Conservation (phyloP, 2,888 invertebrate genomes). For the Lysandra coridon region DNA sequence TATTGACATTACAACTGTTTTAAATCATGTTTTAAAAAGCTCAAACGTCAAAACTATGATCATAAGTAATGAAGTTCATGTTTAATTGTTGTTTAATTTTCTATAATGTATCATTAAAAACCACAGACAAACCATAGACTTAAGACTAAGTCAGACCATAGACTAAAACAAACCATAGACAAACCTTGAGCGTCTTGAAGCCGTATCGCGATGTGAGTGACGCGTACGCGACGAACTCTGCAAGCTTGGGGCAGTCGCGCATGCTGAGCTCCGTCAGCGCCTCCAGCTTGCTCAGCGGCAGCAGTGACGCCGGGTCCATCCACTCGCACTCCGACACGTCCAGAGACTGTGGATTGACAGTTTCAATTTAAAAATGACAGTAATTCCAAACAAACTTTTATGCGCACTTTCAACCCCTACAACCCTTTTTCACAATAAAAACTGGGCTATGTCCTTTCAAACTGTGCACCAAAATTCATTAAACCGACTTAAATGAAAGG, state of each 20-base stretch:
- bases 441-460: not conserved
- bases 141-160: not conserved
- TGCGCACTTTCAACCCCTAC: not conserved
- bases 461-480: not conserved
- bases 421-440: not conserved
- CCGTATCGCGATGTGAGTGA: constrained; percentile 88
- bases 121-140: too few species aligned
- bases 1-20: too few species aligned
- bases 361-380: constrained; percentile 28
- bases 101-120: too few species aligned
- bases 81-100: too few species aligned
- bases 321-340: constrained; percentile 87
- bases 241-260: constrained; percentile 83
- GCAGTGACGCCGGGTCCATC: constrained; percentile 86
- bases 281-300: constrained; percentile 86
- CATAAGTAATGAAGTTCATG: too few species aligned
- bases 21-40: too few species aligned
- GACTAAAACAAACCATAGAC: not conserved
- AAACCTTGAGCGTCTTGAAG: constrained; percentile 81
- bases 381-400: not conserved
- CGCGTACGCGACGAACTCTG: constrained; percentile 88
- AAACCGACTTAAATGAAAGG: too few species aligned
- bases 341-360: constrained; percentile 73
- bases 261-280: constrained; percentile 82
- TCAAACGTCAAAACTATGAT: too few species aligned